Conservation (phyloP, 2,113 vertebrate genomes). For the Pelecanoides urinatrix region DNA sequence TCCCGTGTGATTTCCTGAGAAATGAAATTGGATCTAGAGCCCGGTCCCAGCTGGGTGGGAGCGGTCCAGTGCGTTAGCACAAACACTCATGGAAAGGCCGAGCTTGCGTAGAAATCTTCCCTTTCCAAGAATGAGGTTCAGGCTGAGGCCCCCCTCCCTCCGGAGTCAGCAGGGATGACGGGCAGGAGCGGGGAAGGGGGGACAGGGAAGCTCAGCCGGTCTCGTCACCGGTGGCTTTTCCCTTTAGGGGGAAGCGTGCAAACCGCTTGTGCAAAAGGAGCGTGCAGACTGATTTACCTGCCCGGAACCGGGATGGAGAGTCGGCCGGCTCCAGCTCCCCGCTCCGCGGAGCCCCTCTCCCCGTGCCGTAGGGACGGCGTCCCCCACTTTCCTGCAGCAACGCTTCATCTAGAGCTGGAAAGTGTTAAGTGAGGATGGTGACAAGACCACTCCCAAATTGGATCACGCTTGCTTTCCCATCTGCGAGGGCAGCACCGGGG, state of each 20-base stretch:
- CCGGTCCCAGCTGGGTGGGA: conserved; percentile 53
- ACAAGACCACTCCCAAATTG: not conserved
- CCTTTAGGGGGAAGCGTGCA: fast-evolving
- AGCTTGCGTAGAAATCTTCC: not conserved
- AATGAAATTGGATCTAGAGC: not conserved
- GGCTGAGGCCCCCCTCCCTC: not conserved
- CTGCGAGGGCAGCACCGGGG: not conserved
- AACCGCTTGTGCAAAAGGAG: not conserved
- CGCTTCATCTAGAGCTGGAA: not conserved
- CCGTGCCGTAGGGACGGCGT: fast-evolving
- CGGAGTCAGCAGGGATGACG: not conserved
- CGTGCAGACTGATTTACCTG: fast-evolving
- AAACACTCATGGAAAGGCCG: not conserved
- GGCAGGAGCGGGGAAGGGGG: not conserved
- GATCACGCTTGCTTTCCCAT: not conserved
- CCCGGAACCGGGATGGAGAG: not conserved
- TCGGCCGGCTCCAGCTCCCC: fast-evolving
- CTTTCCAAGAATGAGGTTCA: not conserved
- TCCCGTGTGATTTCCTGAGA: not conserved
- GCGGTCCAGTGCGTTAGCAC: not conserved
- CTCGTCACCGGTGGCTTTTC: not conserved
- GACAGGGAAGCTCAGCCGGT: fast-evolving
- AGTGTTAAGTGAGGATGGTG: fast-evolving
- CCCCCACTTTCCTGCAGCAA: not conserved
- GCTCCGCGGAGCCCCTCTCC: not conserved